A percentile compares a stretch with the other conserved stretches of the same genome.
Conservation (phyloP, 2,797 vertebrate genomes). For the Lagodon rhomboides region DNA sequence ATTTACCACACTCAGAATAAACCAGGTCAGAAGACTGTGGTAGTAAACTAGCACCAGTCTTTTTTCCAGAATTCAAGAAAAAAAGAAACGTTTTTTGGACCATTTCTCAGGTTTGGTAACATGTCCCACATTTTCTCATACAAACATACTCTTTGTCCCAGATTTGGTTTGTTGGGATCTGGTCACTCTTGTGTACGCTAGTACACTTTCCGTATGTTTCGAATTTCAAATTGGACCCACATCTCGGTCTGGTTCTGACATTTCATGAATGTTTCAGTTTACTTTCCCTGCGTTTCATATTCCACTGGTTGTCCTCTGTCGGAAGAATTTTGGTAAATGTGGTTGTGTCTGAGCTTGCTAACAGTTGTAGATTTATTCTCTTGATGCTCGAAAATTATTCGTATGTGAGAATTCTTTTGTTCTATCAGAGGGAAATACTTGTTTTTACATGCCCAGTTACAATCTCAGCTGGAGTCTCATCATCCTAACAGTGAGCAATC, state of each 20-base stretch:
- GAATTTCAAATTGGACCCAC: constrained; percentile 22
- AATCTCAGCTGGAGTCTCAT: constrained; percentile 12
- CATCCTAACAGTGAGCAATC: constrained; percentile 25
- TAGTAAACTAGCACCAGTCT: no score
- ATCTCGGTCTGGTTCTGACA: background rate
- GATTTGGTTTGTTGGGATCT: no score
- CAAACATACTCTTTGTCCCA: no score
- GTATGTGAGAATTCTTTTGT: background rate
- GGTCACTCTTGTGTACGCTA: no score
- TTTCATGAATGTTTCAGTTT: constrained; percentile 20
- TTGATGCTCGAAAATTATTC: background rate
- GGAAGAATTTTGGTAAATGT: background rate
- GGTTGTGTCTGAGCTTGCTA: background rate
- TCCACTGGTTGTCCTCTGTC: background rate
- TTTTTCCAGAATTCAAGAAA: no score
- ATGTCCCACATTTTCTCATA: no score
- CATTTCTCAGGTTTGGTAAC: no score
- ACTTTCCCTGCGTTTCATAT: background rate
- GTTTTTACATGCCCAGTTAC: background rate
- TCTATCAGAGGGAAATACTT: constrained; percentile 11
- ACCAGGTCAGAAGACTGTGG: no score
- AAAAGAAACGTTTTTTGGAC: no score
- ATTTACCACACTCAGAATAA: no score
- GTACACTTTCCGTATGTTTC: constrained; percentile 25
- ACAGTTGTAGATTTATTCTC: background rate